phyloP scores from a whole-genome alignment of 2,888 invertebrate species.

The Tribolium freemani region DNA sequence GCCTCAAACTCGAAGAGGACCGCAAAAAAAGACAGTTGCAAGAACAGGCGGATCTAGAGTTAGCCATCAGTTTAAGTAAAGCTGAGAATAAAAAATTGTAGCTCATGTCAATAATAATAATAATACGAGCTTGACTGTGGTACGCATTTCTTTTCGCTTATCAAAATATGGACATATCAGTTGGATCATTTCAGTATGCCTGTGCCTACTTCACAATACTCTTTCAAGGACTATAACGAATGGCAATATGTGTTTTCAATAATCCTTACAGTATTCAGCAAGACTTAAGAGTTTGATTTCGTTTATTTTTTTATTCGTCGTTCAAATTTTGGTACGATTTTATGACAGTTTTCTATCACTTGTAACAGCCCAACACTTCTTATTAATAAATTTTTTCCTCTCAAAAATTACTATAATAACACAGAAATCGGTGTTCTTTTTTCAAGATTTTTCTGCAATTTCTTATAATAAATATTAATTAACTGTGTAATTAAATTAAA shows the following conservation, averaged over 20 bases:
- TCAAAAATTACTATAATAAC: too few relatives aligned
- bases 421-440: too few relatives aligned
- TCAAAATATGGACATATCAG: constrained; percentile 40
- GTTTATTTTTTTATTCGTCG: constrained; percentile 19
- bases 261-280: constrained; percentile 34
- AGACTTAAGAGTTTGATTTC: constrained; percentile 22
- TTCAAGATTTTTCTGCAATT: too few relatives aligned
- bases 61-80: constrained; percentile 79
- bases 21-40: constrained; percentile 72
- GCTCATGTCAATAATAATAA: constrained; percentile 31
- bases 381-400: too few relatives aligned
- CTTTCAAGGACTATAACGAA: constrained; percentile 15
- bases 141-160: constrained; percentile 37
- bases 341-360: too few relatives aligned
- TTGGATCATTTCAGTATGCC: constrained; percentile 28
- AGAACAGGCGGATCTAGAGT: constrained; percentile 81
- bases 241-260: constrained; percentile 31
- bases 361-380: too few relatives aligned
- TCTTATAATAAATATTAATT: too few relatives aligned
- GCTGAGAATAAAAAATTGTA: constrained; percentile 62
- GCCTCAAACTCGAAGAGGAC: constrained; percentile 75
- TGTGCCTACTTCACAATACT: constrained; percentile 42
- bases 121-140: constrained; percentile 44
- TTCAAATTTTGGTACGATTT: background rate
- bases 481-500: too few relatives aligned